A percentile compares a stretch with the other conserved stretches of the same genome.
These are phyloP conservation scores for Solenodon paradoxus DNA, from an alignment of 2,113 vertebrate genomes.

Conservation along the genomic window DNA sequence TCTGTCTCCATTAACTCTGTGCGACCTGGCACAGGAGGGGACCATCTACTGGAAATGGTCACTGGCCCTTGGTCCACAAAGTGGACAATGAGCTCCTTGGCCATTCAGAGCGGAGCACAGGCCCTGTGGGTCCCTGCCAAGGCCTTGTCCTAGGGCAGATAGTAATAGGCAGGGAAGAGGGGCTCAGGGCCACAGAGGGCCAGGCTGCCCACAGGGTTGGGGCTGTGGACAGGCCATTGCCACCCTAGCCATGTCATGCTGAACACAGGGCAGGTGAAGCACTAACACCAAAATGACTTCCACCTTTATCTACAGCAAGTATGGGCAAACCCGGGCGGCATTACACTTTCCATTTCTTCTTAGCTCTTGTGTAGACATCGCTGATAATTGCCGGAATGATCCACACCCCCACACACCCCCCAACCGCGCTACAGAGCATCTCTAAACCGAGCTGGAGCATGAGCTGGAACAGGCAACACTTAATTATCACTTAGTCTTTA, in stretches of 20 bases:
- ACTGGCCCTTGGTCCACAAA: slow-evolving; percentile 54
- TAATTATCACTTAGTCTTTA: slow-evolving; percentile 72
- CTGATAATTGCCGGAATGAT: slow-evolving; percentile 9
- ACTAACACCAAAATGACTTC: background rate
- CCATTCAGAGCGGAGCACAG: background rate
- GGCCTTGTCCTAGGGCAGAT: slow-evolving; percentile 41
- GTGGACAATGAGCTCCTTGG: slow-evolving; percentile 46
- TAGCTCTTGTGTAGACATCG: background rate
- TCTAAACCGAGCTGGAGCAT: slow-evolving; percentile 49
- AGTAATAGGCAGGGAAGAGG: background rate
- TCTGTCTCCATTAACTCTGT: slow-evolving; percentile 58
- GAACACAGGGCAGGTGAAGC: background rate
- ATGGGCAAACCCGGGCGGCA: background rate
- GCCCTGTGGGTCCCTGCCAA: background rate
- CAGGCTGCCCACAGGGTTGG: background rate
- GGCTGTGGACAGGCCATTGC: slow-evolving; percentile 10
- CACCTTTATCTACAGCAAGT: background rate
- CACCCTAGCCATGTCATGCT: background rate
- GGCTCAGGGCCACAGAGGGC: background rate
- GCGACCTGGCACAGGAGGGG: slow-evolving; percentile 61
- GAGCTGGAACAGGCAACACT: slow-evolving; percentile 56
- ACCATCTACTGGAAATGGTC: slow-evolving; percentile 69
- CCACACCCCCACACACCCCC: background rate
- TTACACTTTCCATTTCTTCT: background rate
- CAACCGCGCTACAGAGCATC: background rate